Evolutionary conservation across 2,113 vertebrate genomes (phyloP), one percentile per base, ranked within the genome.

Genomic region (Anarrhichthys ocellatus): DNA sequence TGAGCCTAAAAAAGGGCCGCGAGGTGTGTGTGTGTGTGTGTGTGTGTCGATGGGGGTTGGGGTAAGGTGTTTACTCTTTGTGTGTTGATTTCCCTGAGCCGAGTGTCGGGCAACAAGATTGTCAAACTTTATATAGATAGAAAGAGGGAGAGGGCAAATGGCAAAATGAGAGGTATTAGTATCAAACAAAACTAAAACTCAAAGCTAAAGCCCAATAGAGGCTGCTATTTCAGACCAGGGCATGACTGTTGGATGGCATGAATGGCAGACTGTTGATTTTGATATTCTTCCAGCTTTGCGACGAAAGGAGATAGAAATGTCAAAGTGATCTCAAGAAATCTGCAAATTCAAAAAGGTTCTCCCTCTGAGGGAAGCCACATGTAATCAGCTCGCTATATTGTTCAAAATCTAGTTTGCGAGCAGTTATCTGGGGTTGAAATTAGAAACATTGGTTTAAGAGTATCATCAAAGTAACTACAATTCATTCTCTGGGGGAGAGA

Each of bases 21-120:
- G 61, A 42, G 40, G 38, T 40, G 38, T 40, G 3, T 34, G 34
- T 34, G 34, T 34, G 38, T 46, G 20, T 79, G 38, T 46, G 63
- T 36, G 67, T 15, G 20, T 79, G 48, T 63, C 70, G 56, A 29
- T 62, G 66, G 77, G 73, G 77, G 56, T 48, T 71, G 64, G 52
- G 58, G 66, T 69, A 67, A 73, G 71, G 70, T 82, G 70, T 87
- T 87, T 80, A 67, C 48, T 48, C 70, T 52, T 42, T 75, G 61
- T 46, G 71, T 78, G 78, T 81, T 78, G 70, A 79, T 84, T 84
- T 87, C 83, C 29, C 64, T 70, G 17, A 70, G 83, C 69, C 50
- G 74, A 29, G 46, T 69, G 42, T 86, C 40, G 50, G 76, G 63
- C 52, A 72, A 71, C 29, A 66, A 24, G 6, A 52, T 34, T 84